Conservation (phyloP, 1,140 invertebrate genomes). For the Epicauta chinensis region DNA sequence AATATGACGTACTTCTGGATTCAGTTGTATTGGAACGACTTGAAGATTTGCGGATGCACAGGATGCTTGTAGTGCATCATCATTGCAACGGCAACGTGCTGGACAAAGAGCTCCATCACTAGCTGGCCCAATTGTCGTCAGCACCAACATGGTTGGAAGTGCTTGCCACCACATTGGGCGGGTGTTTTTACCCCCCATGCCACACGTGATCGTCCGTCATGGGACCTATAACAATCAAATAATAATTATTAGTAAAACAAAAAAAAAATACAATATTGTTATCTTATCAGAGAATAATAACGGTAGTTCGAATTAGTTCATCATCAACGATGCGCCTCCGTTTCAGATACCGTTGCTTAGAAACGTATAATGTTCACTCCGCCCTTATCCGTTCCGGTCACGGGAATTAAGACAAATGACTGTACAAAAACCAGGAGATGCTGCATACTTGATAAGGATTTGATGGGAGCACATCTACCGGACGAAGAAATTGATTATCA, state of each 20-base stretch:
- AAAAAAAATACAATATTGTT: not conserved
- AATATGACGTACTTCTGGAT: conserved; percentile 72
- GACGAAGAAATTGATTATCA: conserved; percentile 19
- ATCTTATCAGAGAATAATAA: conserved; percentile 6
- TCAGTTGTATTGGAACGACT: conserved; percentile 80
- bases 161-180: conserved; percentile 38
- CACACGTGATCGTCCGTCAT: conserved; percentile 37
- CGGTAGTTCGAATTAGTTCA: not conserved
- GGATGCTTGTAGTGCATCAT: conserved; percentile 62
- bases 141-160: conserved; percentile 32
- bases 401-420: conserved; percentile 29
- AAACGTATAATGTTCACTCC: conserved; percentile 21
- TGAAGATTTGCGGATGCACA: conserved; percentile 72
- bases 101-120: conserved; percentile 64
- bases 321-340: conserved; percentile 9
- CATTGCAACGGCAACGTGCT: conserved; percentile 71
- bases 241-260: conserved; percentile 8
- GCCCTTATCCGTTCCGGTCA: conserved; percentile 25
- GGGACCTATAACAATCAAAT: conserved; percentile 37
- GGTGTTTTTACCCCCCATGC: conserved; percentile 40
- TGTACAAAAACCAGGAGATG: conserved; percentile 28
- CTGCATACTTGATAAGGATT: conserved; percentile 30
- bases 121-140: conserved; percentile 35
- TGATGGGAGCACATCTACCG: conserved; percentile 21
- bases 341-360: conserved; percentile 22